These are phyloP conservation scores for Melipona beecheii DNA, from an alignment of 2,888 invertebrate species.

Conservation along the genomic window DNA sequence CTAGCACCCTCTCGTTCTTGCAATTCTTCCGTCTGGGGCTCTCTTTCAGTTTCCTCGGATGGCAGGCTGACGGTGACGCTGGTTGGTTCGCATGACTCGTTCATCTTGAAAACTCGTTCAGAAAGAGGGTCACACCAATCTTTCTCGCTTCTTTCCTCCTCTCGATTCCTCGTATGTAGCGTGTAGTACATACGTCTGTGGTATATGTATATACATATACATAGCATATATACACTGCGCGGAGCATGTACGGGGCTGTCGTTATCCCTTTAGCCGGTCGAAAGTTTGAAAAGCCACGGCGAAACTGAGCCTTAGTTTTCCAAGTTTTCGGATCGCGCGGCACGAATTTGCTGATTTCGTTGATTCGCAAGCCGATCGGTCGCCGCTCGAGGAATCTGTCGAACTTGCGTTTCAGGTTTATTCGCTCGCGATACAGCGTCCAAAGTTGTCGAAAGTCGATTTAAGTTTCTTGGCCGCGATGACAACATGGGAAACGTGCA, in stretches of 20 bases:
- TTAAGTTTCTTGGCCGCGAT: background rate
- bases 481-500: background rate
- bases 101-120: conserved; percentile 54
- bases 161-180: conserved; percentile 13
- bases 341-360: conserved; percentile 53
- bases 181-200: background rate
- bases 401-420: conserved; percentile 26
- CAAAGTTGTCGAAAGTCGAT: conserved; percentile 1
- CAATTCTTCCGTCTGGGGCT: conserved; percentile 28
- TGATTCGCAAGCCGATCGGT: conserved; percentile 57
- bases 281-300: conserved; percentile 39
- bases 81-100: conserved; percentile 46
- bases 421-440: conserved; percentile 7
- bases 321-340: conserved; percentile 23
- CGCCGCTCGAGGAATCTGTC: conserved; percentile 22
- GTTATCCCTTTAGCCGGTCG: conserved; percentile 34
- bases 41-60: conserved; percentile 36
- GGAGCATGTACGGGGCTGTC: background rate
- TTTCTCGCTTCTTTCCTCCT: conserved; percentile 49
- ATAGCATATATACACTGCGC: background rate
- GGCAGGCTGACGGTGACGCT: conserved; percentile 45
- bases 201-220: too few species aligned
- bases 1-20: conserved; percentile 34
- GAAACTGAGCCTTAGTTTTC: conserved; percentile 15
- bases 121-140: conserved; percentile 57